Percentiles rank a stretch among this genome's conserved stretches.
Conservation (phyloP, 2,113 vertebrate species). For the human (Homo sapiens) region GRCh38 chr2:16450001-16450500, state of each 20-base stretch:
- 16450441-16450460: slow-evolving; percentile 68
- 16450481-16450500: slow-evolving; percentile 48
- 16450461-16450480: slow-evolving; percentile 69
- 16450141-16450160: slow-evolving; percentile 69
- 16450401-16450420: neutral
- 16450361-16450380: slow-evolving; percentile 28
- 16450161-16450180: slow-evolving; percentile 75
- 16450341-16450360: slow-evolving; percentile 22
- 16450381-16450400: neutral
- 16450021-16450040: slow-evolving; percentile 72
- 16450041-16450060: slow-evolving; percentile 79
- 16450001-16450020: slow-evolving; percentile 72
- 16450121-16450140: slow-evolving; percentile 73
- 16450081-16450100: slow-evolving; percentile 79
- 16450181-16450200: slow-evolving; percentile 40
- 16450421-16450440: slow-evolving; percentile 39
- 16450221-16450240: neutral
- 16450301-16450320: neutral
- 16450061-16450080: slow-evolving; percentile 74
- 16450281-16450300: neutral
- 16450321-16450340: slow-evolving; percentile 10
- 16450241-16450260: neutral
- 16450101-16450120: slow-evolving; percentile 76
- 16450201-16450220: slow-evolving; percentile 47
- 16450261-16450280: slow-evolving; percentile 59